phyloP scores from a whole-genome alignment of 2,113 vertebrate species.

The Daphoenositta chrysoptera region DNA sequence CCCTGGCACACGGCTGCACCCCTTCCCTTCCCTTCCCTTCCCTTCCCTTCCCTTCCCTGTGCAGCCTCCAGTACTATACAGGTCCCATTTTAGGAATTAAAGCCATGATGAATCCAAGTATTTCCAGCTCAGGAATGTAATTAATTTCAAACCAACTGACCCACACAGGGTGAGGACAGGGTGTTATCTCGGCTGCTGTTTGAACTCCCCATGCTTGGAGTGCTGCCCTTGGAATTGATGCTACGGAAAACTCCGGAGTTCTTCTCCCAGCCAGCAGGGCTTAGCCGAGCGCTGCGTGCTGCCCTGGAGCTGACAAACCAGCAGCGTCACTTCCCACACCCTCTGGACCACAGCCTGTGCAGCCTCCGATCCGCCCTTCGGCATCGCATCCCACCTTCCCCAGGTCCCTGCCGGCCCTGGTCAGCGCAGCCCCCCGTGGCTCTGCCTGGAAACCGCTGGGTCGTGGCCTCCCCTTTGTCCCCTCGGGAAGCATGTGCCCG shows the following conservation, averaged over 20 bases:
- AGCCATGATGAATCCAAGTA: not conserved
- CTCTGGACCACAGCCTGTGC: not conserved
- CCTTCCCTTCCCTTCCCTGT: not conserved
- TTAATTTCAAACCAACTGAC: not conserved
- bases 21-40: not conserved
- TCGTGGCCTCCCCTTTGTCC: not conserved
- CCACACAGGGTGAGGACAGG: not conserved
- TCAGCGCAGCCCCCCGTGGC: not conserved
- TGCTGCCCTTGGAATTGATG: not conserved
- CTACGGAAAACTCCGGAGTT: accelerated
- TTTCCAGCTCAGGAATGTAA: not conserved
- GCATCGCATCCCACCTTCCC: not conserved
- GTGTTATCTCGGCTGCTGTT: not conserved
- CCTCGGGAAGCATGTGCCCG: not conserved
- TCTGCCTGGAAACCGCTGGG: not conserved
- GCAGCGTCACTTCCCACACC: not conserved
- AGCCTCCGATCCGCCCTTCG: not conserved
- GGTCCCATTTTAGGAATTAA: not conserved
- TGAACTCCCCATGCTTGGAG: not conserved
- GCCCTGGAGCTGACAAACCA: not conserved
- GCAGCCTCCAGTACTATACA: accelerated
- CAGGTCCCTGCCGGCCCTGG: accelerated
- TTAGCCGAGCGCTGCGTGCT: not conserved
- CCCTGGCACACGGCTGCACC: accelerated
- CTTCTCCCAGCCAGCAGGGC: not conserved